A percentile compares a stretch with the other conserved stretches of the same genome.
These are phyloP conservation scores for Sciaenops ocellatus DNA, from an alignment of 2,797 vertebrate species.

Conservation along the genomic window DNA sequence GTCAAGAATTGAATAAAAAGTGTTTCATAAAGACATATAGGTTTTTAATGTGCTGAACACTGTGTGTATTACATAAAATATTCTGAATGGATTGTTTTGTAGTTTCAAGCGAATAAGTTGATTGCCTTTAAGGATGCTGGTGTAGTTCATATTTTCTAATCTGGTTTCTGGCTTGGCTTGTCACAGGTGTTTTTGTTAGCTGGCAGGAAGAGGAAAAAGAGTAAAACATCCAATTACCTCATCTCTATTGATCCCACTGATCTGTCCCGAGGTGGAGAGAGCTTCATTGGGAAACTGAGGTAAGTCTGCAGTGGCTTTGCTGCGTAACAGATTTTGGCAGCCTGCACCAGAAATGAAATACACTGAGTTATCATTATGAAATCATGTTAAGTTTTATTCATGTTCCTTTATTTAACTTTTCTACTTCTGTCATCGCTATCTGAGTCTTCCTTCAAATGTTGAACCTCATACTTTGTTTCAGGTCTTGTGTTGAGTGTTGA, in stretches of 20 bases:
- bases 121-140: not conserved
- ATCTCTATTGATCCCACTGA: constrained; percentile 99
- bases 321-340: not conserved
- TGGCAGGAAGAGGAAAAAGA: constrained; percentile 99
- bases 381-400: not conserved
- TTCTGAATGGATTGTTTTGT: not conserved
- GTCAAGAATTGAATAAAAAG: too few relatives aligned
- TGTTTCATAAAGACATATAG: not conserved
- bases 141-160: constrained; percentile 27
- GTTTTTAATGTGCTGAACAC: not conserved
- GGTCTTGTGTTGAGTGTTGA: not conserved
- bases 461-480: not conserved
- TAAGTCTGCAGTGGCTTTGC: constrained; percentile 66
- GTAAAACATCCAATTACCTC: constrained; percentile 99
- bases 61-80: not conserved
- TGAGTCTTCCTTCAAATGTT: not conserved
- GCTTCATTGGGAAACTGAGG: constrained; percentile 98
- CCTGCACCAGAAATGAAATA: not conserved
- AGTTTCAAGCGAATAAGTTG: not conserved
- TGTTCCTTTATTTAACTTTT: not conserved
- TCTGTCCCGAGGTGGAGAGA: constrained; percentile 97
- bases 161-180: constrained; percentile 28
- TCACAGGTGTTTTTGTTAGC: constrained; percentile 95
- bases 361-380: not conserved
- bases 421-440: not conserved